Percentiles rank a stretch among this genome's conserved stretches.
Conservation (phyloP, 2,113 vertebrate species). For the Sceloporus tristichus region DNA sequence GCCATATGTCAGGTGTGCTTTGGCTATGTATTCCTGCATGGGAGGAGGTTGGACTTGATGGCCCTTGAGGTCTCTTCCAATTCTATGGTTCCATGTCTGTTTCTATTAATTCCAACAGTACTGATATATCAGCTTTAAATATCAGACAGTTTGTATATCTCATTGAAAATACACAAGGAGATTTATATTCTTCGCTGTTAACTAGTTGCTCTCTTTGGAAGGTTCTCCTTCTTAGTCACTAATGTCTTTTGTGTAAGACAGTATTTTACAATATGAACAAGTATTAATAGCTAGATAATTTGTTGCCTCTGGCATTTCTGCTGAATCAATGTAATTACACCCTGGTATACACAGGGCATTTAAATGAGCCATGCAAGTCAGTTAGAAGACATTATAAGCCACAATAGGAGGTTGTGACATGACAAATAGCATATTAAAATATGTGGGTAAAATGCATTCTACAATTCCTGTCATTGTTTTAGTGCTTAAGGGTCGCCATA, state of each 20-base stretch:
- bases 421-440: neutral
- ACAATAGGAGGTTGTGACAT: neutral
- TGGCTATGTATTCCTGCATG: too few relatives aligned
- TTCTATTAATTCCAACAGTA: neutral
- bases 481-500: neutral
- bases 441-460: neutral
- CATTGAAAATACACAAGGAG: neutral
- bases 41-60: too few relatives aligned
- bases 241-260: neutral
- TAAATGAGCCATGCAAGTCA: neutral
- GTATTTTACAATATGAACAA: slow-evolving; percentile 22
- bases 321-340: neutral
- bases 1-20: too few relatives aligned
- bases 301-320: slow-evolving; percentile 8
- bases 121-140: neutral
- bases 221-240: neutral
- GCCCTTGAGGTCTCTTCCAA: too few relatives aligned
- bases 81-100: neutral
- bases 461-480: neutral
- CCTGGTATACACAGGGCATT: neutral
- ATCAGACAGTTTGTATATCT: neutral
- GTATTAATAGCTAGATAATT: slow-evolving; percentile 14
- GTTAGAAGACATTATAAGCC: slow-evolving; percentile 20
- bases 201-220: neutral
- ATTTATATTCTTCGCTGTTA: neutral